Base-by-base conservation (phyloP, 2,888 invertebrate genomes). In the Alitta virens region DNA sequence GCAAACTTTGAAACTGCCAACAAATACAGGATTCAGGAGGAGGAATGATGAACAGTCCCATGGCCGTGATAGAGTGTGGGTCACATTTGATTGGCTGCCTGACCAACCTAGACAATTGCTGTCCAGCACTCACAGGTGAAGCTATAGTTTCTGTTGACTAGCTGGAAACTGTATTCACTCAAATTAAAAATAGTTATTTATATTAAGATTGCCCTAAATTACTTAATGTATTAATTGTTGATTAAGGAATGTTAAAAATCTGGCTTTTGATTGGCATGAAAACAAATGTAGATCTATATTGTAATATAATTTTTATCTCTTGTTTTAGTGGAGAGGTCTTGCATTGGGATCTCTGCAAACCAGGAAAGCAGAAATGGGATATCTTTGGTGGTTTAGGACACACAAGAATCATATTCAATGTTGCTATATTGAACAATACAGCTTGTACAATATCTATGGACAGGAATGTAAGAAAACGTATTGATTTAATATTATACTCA, bases 401-500 rank as follows among this genome's bases (percentile, higher is more conserved):
- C 73, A 81, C 80, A 38, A 84, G 87, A 57, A 85, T 86, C n/a
- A 76, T 90, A 54, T 90, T 87, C 81, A 86, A 85, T 64, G 86
- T 91, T 51, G 84, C 85, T 21, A 84, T 85, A 0, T 71, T 72
- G 57, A 71, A 72, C 58, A 68, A 71, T 18, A 63, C 62, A 1
- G 51, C 79, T 50, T 73, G 69, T 57, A 72, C 79, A 18, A 71
- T 73, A 7, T 79, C 80, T 16, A 74, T 80, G 74, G 81, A 81
- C 62, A 72, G 81, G 70, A 74, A 75, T 70, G 79, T 79, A 67
- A 63, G 33, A 33, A 33, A 33, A 33, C 5, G 5, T 33, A 33
- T 33, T 33, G 33, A 33, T 33, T 33, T 33, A 33, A 33, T 33
- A n/a, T 33, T 5, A 33, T 33, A 5, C 33, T 5, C 12, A 33